phyloP scores from a whole-genome alignment of 2,888 invertebrate genomes.

The Eubasilissa splendida region DNA sequence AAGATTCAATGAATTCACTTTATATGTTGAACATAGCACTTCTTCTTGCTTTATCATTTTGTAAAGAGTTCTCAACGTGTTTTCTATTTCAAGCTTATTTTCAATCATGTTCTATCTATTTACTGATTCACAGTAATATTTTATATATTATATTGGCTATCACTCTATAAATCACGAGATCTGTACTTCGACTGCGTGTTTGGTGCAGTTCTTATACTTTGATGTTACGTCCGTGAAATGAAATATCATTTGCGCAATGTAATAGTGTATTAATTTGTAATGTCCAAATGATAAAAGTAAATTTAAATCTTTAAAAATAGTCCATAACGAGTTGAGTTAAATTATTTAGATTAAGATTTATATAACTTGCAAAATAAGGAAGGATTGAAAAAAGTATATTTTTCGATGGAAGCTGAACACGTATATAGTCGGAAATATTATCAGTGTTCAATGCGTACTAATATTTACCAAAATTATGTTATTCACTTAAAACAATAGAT shows the following conservation, averaged over 20 bases:
- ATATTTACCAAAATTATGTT: slow-evolving; percentile 26
- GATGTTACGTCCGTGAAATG: too few relatives aligned
- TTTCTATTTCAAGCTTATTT: too few relatives aligned
- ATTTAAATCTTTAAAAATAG: slow-evolving; percentile 6
- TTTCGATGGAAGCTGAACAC: slow-evolving; percentile 2
- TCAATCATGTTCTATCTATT: too few relatives aligned
- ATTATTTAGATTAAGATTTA: slow-evolving; percentile 29
- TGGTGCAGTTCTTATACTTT: too few relatives aligned
- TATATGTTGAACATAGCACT: too few relatives aligned
- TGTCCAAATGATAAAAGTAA: slow-evolving; percentile 14
- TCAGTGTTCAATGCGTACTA: slow-evolving; percentile 7
- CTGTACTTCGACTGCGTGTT: too few relatives aligned
- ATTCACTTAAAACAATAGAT: background rate
- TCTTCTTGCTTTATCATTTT: too few relatives aligned
- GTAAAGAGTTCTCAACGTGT: too few relatives aligned
- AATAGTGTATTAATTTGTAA: slow-evolving; percentile 1
- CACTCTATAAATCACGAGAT: too few relatives aligned
- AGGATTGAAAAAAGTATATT: slow-evolving; percentile 18
- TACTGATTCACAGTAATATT: too few relatives aligned
- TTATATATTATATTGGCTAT: too few relatives aligned
- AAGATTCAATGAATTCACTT: background rate
- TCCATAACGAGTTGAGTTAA: slow-evolving; percentile 6
- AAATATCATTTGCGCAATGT: background rate
- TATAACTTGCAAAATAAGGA: slow-evolving; percentile 10
- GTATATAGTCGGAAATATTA: background rate